Conservation (phyloP, 2,888 invertebrate species). For the Macropis europaea region DNA sequence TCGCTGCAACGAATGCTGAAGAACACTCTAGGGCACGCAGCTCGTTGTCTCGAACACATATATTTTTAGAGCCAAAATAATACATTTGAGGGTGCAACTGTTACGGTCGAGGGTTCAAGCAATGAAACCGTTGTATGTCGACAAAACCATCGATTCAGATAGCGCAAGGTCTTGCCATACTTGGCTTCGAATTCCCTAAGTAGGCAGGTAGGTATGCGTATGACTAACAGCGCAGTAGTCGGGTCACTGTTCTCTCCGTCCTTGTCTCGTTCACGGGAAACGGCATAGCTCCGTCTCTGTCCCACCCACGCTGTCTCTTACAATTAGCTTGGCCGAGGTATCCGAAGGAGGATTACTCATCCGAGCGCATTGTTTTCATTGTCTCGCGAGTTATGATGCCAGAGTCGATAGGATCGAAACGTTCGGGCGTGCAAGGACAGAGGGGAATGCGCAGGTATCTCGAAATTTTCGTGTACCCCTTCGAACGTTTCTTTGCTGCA, state of each 20-base stretch:
- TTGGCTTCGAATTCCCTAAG: conserved; percentile 56
- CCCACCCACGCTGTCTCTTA: conserved; percentile 9
- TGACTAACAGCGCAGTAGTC: conserved; percentile 52
- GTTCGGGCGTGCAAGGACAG: background rate
- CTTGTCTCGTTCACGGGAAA: background rate
- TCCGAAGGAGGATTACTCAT: conserved; percentile 61
- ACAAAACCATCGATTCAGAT: conserved; percentile 44
- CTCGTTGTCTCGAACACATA: background rate
- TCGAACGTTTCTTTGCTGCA: background rate
- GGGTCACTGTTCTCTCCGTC: conserved; percentile 14
- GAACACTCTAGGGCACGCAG: background rate
- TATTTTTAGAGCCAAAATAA: background rate
- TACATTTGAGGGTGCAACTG: background rate
- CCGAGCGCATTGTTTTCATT: conserved; percentile 63
- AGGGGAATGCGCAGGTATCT: background rate
- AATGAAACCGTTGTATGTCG: background rate
- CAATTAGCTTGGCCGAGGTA: conserved; percentile 49
- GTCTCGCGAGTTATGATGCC: conserved; percentile 47
- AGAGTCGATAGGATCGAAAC: conserved; percentile 18
- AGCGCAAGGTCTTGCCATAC: conserved; percentile 52
- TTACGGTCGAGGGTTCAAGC: background rate
- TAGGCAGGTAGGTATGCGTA: conserved; percentile 57
- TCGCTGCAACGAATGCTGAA: background rate
- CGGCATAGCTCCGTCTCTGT: conserved; percentile 4
- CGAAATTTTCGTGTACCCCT: background rate